These are phyloP conservation scores for Arctocebus calabarensis DNA, from an alignment of 2,797 vertebrate genomes.

Conservation along the genomic window DNA sequence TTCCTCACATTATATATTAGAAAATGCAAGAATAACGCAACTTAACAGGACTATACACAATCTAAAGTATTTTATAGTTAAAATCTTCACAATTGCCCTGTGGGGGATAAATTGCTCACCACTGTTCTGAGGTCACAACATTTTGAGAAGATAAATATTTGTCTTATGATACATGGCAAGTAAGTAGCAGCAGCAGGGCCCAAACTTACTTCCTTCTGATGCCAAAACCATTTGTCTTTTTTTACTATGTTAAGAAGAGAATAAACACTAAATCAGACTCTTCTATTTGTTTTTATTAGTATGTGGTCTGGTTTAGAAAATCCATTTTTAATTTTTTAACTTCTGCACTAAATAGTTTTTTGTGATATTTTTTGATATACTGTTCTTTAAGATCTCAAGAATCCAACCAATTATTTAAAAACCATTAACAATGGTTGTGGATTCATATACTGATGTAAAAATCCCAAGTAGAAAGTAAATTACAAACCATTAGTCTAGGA, in stretches of 20 bases:
- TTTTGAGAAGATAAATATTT: neutral
- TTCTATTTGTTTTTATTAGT: neutral
- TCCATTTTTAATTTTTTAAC: neutral
- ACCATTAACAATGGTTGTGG: neutral
- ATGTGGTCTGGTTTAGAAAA: neutral
- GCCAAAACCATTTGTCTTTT: neutral
- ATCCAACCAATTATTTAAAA: neutral
- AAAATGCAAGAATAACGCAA: neutral
- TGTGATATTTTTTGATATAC: neutral
- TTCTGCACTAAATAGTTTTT: neutral
- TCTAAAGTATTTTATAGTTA: neutral
- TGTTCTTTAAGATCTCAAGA: neutral
- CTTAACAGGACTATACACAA: neutral
- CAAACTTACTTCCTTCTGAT: neutral
- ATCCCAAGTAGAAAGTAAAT: neutral
- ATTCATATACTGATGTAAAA: neutral
- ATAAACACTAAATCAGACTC: neutral
- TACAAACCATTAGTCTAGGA: neutral
- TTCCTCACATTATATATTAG: neutral
- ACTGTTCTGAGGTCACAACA: neutral
- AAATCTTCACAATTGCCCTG: neutral
- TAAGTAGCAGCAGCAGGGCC: neutral
- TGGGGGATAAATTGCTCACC: neutral
- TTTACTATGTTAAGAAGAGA: neutral
- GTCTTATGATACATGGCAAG: neutral